Conservation (phyloP, 2,888 invertebrate species). For the Hypercompe scribonia region DNA sequence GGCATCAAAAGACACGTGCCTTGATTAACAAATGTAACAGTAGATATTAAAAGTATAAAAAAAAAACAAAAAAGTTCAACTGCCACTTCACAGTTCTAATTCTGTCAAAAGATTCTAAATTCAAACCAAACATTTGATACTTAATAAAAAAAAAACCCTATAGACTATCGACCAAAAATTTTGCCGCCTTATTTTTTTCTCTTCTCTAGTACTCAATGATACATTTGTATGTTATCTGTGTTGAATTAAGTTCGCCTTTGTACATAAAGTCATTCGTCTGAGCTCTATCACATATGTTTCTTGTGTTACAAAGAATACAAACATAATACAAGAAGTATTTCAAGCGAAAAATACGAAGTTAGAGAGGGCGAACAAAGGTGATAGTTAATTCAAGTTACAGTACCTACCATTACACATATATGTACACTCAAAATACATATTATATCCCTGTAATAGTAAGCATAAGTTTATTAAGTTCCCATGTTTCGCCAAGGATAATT, state of each 20-base stretch:
- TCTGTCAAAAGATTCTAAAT: not conserved
- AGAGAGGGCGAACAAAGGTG: not conserved
- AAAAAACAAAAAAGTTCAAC: not conserved
- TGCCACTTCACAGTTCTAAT: not conserved
- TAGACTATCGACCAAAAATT: not conserved
- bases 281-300: not conserved
- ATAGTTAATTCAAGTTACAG: too few relatives aligned
- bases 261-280: constrained; percentile 6
- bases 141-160: not conserved
- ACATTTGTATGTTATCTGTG: constrained; percentile 3
- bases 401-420: too few relatives aligned
- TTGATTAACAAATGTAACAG: not conserved
- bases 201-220: not conserved
- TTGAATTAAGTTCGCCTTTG: constrained; percentile 4
- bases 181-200: not conserved
- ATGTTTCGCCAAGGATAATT: too few relatives aligned
- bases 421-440: too few relatives aligned
- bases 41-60: not conserved
- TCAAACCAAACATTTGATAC: not conserved
- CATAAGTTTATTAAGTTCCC: too few relatives aligned
- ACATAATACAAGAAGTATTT: not conserved
- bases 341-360: not conserved
- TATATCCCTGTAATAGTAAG: too few relatives aligned
- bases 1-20: not conserved
- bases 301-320: not conserved